These are phyloP conservation scores for Eupithecia vulgata DNA, from an alignment of 2,888 invertebrate genomes.

Conservation along the genomic window DNA sequence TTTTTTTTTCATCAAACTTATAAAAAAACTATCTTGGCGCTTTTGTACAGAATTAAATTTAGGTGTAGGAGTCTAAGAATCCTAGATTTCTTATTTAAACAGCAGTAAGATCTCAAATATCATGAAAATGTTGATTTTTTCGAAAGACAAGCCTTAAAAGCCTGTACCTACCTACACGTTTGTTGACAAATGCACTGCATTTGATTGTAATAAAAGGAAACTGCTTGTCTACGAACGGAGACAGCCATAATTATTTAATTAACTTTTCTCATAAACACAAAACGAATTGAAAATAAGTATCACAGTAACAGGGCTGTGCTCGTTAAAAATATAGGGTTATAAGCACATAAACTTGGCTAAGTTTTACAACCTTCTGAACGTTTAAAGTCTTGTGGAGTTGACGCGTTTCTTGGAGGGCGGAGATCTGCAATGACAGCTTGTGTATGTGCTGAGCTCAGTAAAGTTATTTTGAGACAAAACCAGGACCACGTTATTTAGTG, in stretches of 20 bases:
- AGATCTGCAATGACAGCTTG: not conserved
- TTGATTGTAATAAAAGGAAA: not conserved
- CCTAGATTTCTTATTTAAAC: too few relatives aligned
- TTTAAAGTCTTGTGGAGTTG: not conserved
- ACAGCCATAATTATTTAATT: slow-evolving; percentile 5
- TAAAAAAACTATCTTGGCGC: too few relatives aligned
- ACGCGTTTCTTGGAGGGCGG: not conserved
- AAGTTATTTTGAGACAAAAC: not conserved
- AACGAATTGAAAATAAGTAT: slow-evolving; percentile 16
- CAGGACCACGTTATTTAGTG: not conserved
- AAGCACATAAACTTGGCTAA: slow-evolving; percentile 16
- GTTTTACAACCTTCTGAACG: slow-evolving; percentile 25
- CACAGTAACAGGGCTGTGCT: slow-evolving; percentile 3
- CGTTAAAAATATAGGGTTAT: slow-evolving; percentile 15
- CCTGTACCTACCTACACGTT: too few relatives aligned
- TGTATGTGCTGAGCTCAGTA: not conserved
- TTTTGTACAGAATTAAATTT: too few relatives aligned
- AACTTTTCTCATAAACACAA: slow-evolving; percentile 17
- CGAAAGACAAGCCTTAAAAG: too few relatives aligned
- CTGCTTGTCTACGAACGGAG: not conserved
- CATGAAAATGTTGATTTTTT: too few relatives aligned
- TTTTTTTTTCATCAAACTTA: too few relatives aligned
- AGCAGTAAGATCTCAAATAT: too few relatives aligned
- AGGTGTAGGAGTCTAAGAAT: too few relatives aligned
- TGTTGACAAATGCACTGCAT: not conserved